These are phyloP conservation scores for Nasonovia ribisnigri DNA, from an alignment of 2,888 invertebrate genomes.

Conservation along the genomic window DNA sequence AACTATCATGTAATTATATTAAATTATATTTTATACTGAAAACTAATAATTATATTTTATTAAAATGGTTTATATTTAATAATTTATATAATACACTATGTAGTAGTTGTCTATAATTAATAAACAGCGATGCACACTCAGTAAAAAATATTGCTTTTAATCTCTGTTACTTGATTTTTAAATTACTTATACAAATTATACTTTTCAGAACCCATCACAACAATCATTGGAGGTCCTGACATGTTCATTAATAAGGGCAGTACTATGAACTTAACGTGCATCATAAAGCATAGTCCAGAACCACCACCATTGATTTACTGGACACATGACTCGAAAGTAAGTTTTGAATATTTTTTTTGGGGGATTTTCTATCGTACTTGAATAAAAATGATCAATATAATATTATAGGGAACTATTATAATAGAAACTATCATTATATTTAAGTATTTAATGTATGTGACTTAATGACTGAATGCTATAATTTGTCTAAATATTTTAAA, in stretches of 20 bases:
- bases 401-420: neutral
- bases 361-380: neutral
- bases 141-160: neutral
- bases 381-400: neutral
- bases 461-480: neutral
- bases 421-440: neutral
- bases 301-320: conserved; percentile 65
- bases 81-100: neutral
- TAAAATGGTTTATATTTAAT: neutral
- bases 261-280: conserved; percentile 66
- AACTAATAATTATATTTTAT: neutral
- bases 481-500: neutral
- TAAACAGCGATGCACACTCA: neutral
- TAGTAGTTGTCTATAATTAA: neutral
- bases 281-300: conserved; percentile 66
- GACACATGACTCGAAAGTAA: conserved; percentile 66
- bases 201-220: conserved; percentile 66
- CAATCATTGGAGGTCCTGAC: conserved; percentile 66
- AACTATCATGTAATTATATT: neutral
- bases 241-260: conserved; percentile 66
- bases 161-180: neutral
- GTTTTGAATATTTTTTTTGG: neutral
- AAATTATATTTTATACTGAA: neutral
- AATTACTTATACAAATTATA: neutral
- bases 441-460: neutral